Evolutionary conservation across 2,797 vertebrate genomes (phyloP).

Genomic region (Sebastes cheni): DNA sequence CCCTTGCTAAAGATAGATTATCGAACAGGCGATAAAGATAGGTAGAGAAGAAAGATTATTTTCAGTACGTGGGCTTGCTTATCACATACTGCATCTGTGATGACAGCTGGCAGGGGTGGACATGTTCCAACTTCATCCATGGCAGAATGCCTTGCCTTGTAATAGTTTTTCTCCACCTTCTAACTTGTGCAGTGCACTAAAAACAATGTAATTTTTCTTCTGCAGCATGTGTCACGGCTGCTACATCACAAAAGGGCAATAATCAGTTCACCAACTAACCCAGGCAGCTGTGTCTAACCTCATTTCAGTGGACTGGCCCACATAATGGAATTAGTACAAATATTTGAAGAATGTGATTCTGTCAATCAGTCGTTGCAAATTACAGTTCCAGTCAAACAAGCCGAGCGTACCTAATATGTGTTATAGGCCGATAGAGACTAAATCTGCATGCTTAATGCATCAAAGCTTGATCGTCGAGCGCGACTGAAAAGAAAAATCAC

Average conservation of each 20-base stretch:
- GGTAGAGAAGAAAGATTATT: background rate
- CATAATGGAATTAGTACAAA: constrained; percentile 74
- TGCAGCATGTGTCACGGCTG: background rate
- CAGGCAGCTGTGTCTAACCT: constrained; percentile 31
- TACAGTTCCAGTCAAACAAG: constrained; percentile 64
- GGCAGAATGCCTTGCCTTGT: background rate
- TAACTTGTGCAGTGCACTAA: background rate
- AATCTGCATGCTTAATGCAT: constrained; percentile 56
- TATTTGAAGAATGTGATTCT: constrained; percentile 77
- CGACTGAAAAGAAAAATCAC: constrained; percentile 30
- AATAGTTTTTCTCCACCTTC: background rate
- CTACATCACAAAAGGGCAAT: constrained; percentile 5
- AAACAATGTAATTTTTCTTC: background rate
- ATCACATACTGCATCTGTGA: constrained; percentile 9
- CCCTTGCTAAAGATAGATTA: background rate
- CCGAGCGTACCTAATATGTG: constrained; percentile 41
- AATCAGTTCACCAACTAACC: constrained; percentile 25
- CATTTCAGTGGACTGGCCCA: constrained; percentile 60
- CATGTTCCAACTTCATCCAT: background rate
- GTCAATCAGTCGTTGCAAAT: constrained; percentile 71
- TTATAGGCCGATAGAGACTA: constrained; percentile 34
- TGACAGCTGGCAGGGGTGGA: background rate
- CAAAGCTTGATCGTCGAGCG: constrained; percentile 48
- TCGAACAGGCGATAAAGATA: constrained; percentile 14
- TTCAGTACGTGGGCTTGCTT: constrained; percentile 1